These are phyloP conservation scores for Acanthurus tractus DNA, from an alignment of 2,797 vertebrate species.

Conservation along the genomic window DNA sequence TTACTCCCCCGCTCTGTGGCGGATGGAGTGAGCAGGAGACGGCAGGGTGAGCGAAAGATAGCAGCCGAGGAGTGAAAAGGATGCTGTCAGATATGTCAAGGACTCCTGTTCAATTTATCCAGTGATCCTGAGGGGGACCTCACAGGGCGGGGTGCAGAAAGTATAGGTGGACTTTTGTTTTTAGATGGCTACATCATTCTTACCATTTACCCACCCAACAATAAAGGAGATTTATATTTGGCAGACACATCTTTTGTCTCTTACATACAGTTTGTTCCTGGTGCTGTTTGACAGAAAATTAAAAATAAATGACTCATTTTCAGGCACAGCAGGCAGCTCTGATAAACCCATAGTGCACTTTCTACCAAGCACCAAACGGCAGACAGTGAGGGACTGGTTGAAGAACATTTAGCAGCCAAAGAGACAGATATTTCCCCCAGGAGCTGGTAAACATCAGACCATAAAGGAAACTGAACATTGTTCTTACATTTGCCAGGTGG, in stretches of 20 bases:
- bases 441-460: neutral
- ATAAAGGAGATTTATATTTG: slow-evolving; percentile 32
- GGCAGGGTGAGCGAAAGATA: slow-evolving; percentile 27
- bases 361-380: neutral
- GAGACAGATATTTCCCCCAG: neutral
- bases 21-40: slow-evolving; percentile 24
- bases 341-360: neutral
- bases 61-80: slow-evolving; percentile 50
- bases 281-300: neutral
- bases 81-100: slow-evolving; percentile 75
- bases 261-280: neutral
- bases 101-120: slow-evolving; percentile 72
- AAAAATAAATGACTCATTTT: neutral
- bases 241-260: slow-evolving; percentile 2
- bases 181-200: slow-evolving; percentile 14
- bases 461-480: neutral
- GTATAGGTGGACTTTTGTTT: slow-evolving; percentile 33
- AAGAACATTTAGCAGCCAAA: neutral
- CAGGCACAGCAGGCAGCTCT: neutral
- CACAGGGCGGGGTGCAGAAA: slow-evolving; percentile 28
- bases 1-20: slow-evolving; percentile 70
- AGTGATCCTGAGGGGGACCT: slow-evolving; percentile 45
- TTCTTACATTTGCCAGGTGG: neutral
- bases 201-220: slow-evolving; percentile 4
- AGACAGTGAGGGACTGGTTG: neutral